Evolutionary conservation across 2,797 vertebrate species (phyloP).

Genomic region (Mastacembelus armatus): DNA sequence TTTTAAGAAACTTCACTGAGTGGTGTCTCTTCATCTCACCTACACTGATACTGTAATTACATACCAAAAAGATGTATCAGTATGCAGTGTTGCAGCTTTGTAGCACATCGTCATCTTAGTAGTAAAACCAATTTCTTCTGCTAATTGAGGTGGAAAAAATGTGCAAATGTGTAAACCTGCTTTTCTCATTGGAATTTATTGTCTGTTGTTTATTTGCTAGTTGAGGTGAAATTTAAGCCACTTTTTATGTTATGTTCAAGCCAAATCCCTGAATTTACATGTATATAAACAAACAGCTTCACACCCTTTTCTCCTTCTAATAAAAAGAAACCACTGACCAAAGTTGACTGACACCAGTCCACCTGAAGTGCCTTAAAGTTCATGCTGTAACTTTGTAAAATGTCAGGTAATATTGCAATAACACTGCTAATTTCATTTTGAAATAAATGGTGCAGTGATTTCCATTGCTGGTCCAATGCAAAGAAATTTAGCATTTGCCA

Average conservation of each 20-base stretch:
- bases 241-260: not conserved
- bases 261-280: not conserved
- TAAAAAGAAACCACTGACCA: too few relatives aligned
- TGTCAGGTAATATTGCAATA: not conserved
- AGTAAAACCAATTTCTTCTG: conserved; percentile 34
- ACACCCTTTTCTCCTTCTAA: too few relatives aligned
- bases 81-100: conserved; percentile 37
- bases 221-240: conserved; percentile 16
- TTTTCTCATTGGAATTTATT: conserved; percentile 30
- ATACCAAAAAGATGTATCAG: conserved; percentile 27
- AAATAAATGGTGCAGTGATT: not conserved
- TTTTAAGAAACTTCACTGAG: conserved; percentile 28
- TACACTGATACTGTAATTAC: conserved; percentile 47
- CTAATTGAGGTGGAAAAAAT: conserved; percentile 45
- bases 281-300: too few relatives aligned
- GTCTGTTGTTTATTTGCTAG: conserved; percentile 19
- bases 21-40: conserved; percentile 18
- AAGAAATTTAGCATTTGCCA: conserved; percentile 1
- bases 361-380: not conserved
- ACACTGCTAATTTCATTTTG: not conserved
- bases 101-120: conserved; percentile 29
- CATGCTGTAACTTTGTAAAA: not conserved
- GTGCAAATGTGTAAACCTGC: conserved; percentile 20
- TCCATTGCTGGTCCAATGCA: not conserved
- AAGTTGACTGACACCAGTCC: too few relatives aligned